phyloP scores from a whole-genome alignment of 2,888 invertebrate genomes.

The Mycogona germanica region DNA sequence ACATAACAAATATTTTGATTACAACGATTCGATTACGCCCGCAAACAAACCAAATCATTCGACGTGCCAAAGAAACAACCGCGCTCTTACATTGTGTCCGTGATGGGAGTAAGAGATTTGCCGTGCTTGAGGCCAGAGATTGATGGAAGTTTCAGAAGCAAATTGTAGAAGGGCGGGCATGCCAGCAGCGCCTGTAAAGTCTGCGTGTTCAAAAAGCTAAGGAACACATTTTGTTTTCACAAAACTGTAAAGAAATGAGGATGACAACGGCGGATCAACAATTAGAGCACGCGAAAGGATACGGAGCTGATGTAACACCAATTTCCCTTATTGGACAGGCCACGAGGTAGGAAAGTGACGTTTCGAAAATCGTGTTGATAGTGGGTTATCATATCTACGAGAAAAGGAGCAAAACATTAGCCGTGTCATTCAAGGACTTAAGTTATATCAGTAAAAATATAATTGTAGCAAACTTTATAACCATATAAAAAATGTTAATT shows the following conservation, averaged over 20 bases:
- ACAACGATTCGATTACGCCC: background rate
- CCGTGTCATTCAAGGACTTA: too few species aligned
- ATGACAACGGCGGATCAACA: too few species aligned
- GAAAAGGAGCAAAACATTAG: background rate
- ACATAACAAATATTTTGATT: background rate
- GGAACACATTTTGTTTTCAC: background rate
- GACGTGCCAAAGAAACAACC: background rate
- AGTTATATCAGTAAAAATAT: too few species aligned
- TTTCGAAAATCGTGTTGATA: constrained; percentile 66
- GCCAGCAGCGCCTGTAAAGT: constrained; percentile 86
- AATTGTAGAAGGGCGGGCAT: constrained; percentile 89
- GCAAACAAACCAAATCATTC: background rate
- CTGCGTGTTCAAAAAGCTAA: constrained; percentile 24
- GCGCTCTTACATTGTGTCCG: constrained; percentile 73
- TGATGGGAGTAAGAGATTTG: constrained; percentile 54
- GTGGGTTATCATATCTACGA: constrained; percentile 45
- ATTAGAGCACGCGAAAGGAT: constrained; percentile 1
- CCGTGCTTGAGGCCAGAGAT: constrained; percentile 33
- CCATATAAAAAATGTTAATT: background rate
- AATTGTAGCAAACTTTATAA: background rate
- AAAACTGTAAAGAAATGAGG: background rate
- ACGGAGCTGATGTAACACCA: constrained; percentile 81
- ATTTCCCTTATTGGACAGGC: constrained; percentile 83
- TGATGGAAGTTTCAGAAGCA: constrained; percentile 63
- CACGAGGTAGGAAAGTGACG: constrained; percentile 72